phyloP scores from a whole-genome alignment of 2,797 vertebrate species.

The Mormyrus proboscirostris region DNA sequence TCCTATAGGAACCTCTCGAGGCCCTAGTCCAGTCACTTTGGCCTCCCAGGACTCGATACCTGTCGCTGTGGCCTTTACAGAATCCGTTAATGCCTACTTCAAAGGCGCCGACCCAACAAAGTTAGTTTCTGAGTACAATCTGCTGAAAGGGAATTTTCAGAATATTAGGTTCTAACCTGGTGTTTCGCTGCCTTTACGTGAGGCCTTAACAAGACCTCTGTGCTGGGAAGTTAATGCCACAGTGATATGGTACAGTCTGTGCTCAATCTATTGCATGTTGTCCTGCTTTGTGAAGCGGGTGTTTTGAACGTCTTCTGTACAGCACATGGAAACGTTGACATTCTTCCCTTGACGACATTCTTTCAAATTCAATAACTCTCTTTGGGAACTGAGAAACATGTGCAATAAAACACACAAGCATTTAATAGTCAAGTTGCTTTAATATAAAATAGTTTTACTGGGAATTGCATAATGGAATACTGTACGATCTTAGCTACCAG shows the following conservation, averaged over 20 bases:
- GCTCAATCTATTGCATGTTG: not conserved
- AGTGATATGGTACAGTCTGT: not conserved
- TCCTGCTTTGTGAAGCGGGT: not conserved
- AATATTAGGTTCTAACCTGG: not conserved
- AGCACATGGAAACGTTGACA: slow-evolving; percentile 45
- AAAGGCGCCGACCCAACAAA: slow-evolving; percentile 97
- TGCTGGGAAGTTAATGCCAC: not conserved
- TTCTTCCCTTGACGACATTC: slow-evolving; percentile 57
- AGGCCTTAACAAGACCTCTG: not conserved
- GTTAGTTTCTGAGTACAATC: slow-evolving; percentile 57
- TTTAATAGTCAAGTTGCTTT: slow-evolving; percentile 65
- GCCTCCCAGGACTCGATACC: slow-evolving; percentile 88
- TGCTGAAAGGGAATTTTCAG: not conserved
- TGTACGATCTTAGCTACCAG: slow-evolving; percentile 48
- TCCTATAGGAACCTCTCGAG: slow-evolving; percentile 85
- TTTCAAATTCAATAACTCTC: slow-evolving; percentile 59
- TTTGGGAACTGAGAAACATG: slow-evolving; percentile 38
- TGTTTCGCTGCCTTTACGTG: not conserved
- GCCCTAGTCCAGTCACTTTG: slow-evolving; percentile 92
- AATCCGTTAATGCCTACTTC: slow-evolving; percentile 98
- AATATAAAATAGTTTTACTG: slow-evolving; percentile 56
- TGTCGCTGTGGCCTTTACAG: slow-evolving; percentile 93
- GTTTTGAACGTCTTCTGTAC: not conserved
- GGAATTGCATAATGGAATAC: slow-evolving; percentile 64
- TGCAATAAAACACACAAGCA: slow-evolving; percentile 15